These are phyloP conservation scores for Oscheius sp. DNA, from an alignment of 1,140 invertebrate genomes.

Conservation along the genomic window DNA sequence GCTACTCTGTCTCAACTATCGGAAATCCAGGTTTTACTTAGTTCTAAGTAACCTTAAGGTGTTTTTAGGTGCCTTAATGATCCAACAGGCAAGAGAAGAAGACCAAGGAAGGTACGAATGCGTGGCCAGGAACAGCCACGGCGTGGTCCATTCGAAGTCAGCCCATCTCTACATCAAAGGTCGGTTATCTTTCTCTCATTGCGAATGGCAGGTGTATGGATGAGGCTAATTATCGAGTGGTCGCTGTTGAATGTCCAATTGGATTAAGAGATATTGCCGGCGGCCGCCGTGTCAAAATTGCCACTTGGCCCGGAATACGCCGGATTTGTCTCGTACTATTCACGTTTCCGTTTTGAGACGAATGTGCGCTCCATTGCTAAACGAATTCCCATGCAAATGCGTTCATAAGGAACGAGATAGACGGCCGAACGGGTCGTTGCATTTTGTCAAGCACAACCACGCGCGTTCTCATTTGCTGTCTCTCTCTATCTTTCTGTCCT, in stretches of 20 bases:
- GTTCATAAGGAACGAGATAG: too few relatives aligned
- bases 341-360: neutral
- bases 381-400: conserved; percentile 3
- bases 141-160: conserved; percentile 85
- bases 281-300: conserved; percentile 5
- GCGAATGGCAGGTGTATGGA: neutral
- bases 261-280: conserved; percentile 11
- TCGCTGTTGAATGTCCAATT: conserved; percentile 2
- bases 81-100: conserved; percentile 80
- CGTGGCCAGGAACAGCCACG: conserved; percentile 82
- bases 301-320: conserved; percentile 1
- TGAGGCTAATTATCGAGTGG: conserved; percentile 6
- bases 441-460: too few relatives aligned
- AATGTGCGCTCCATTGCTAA: neutral
- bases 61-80: conserved; percentile 87
- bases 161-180: conserved; percentile 87
- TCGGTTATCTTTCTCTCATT: conserved; percentile 62
- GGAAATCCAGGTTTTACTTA: conserved; percentile 65
- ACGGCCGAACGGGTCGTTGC: too few relatives aligned
- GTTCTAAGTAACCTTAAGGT: conserved; percentile 66
- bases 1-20: conserved; percentile 77
- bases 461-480: too few relatives aligned
- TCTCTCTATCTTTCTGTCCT: too few relatives aligned
- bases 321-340: neutral
- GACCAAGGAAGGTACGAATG: conserved; percentile 91